Base-by-base conservation (phyloP, 2,113 vertebrate genomes). In the Sturnus vulgaris region DNA sequence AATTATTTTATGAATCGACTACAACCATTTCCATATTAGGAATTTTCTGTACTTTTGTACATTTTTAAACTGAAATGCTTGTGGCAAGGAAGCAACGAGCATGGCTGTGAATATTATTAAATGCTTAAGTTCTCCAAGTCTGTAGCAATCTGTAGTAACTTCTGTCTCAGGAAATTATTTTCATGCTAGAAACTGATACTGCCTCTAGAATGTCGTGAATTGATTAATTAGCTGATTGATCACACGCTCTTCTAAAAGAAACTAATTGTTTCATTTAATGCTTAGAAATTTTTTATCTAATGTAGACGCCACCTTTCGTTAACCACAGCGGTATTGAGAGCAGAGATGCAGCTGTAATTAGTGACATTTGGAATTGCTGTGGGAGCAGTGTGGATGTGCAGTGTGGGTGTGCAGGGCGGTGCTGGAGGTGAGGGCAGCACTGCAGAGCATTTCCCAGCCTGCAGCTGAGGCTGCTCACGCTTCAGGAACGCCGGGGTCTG, bases 291-390 rank as follows among this genome's bases (percentile, higher is more conserved):
- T 86, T 72, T 79, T 66, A 42, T 21, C 15, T 64, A 12, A n/a
- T 21, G 33, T 15, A 37, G 64, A 23, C 4, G 7, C 53, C 84
- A 30, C 7, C 2, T 68, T 56, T 44, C 60, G 21, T 53, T 75
- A 35, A 73, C 7, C 8, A 1, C 0, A 7, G 35, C 4, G 35
- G 1, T 63, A 11, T n/a, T 63, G 28, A 10, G 18, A 8, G 35
- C 17, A 0, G 69, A 33, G 57, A 1, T 17, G 57, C 8, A 15
- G 13, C 8, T 80, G 31, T 21, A 21, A 8, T 47, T 9, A 22
- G 13, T 49, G 18, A 4, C 13, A 11, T 33, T 22, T 56, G 3
- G 2, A 7, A 25, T 28, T 7, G 3, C 30, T 52, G 15, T 22
- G 55, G 66, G 5, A 46, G 37, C 44, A 15, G 25, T 7, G 55